These are phyloP conservation scores for Urechis unicinctus DNA, from an alignment of 2,888 invertebrate genomes.

Conservation along the genomic window DNA sequence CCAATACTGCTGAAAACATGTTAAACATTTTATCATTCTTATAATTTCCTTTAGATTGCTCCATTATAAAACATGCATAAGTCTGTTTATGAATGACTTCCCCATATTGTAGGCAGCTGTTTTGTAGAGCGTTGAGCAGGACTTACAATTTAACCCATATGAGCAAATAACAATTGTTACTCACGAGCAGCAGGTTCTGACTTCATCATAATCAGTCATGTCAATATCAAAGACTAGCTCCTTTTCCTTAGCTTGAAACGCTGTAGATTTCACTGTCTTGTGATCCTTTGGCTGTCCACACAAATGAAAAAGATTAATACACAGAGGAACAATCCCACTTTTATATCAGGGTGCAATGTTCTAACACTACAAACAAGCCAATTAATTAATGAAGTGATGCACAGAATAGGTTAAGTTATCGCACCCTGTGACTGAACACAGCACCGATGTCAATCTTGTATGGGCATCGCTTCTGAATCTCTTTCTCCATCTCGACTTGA, in stretches of 20 bases:
- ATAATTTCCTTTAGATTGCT: too few relatives aligned
- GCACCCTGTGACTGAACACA: conserved; percentile 59
- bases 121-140: too few relatives aligned
- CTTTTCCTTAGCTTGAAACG: conserved; percentile 64
- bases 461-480: conserved; percentile 73
- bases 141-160: too few relatives aligned
- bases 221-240: conserved; percentile 99
- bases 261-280: conserved; percentile 46
- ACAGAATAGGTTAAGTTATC: not conserved
- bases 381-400: not conserved
- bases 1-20: too few relatives aligned
- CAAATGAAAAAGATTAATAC: too few relatives aligned
- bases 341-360: not conserved
- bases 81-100: too few relatives aligned
- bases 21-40: too few relatives aligned
- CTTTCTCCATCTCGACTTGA: conserved; percentile 72
- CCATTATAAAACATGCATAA: too few relatives aligned
- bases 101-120: too few relatives aligned
- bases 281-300: conserved; percentile 41
- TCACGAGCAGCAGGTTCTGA: conserved; percentile 72
- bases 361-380: not conserved
- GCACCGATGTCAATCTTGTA: conserved; percentile 96
- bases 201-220: conserved; percentile 97
- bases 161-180: conserved; percentile 16
- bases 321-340: not conserved